A percentile compares a stretch with the other conserved stretches of the same genome.
phyloP scores from a whole-genome alignment of 2,797 vertebrate genomes.

The Pelobates cultripes region DNA sequence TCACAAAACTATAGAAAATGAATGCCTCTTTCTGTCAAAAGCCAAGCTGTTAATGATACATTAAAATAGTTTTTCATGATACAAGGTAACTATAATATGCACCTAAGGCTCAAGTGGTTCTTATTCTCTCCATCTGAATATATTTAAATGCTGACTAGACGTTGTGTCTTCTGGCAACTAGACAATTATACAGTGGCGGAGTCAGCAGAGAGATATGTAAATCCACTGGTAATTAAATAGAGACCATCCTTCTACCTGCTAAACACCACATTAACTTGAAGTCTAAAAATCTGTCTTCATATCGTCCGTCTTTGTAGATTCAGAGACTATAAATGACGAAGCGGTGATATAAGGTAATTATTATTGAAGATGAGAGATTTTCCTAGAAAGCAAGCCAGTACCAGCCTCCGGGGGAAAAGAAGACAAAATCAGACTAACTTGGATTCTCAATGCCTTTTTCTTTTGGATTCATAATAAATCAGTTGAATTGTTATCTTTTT shows the following conservation, averaged over 20 bases:
- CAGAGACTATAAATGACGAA: neutral
- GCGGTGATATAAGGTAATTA: neutral
- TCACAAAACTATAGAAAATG: conserved; percentile 27
- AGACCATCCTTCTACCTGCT: neutral
- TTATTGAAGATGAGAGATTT: neutral
- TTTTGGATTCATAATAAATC: too few relatives aligned
- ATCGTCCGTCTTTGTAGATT: neutral
- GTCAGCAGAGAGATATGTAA: neutral
- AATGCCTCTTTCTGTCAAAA: conserved; percentile 13
- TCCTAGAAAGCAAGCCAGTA: neutral
- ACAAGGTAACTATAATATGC: conserved; percentile 2
- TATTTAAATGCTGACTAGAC: conserved; percentile 4
- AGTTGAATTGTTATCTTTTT: too few relatives aligned
- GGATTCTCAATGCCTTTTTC: too few relatives aligned
- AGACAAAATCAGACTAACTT: neutral
- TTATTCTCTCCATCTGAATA: neutral
- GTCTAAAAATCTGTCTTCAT: neutral
- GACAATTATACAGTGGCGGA: neutral
- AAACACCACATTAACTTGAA: conserved; percentile 1
- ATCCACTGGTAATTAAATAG: conserved; percentile 2
- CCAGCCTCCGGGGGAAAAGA: neutral
- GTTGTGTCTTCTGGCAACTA: conserved; percentile 18
- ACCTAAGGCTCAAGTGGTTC: neutral
- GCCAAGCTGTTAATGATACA: conserved; percentile 38
- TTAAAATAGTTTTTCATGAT: conserved; percentile 8